Base-by-base conservation (phyloP, 2,888 invertebrate genomes). In the Yponomeuta cagnagella region DNA sequence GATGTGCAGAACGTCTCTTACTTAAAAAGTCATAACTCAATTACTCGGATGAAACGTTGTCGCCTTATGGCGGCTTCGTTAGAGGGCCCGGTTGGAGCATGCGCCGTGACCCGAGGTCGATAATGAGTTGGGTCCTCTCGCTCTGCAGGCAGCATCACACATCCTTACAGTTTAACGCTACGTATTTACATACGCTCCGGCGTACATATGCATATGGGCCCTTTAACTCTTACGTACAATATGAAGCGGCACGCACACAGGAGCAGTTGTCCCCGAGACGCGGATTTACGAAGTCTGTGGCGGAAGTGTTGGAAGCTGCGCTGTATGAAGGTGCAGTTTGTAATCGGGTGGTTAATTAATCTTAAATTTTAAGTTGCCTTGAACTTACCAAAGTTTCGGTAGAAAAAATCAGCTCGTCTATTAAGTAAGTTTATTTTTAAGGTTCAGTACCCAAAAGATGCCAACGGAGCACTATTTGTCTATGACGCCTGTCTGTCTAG, bases 81-180 rank as follows among this genome's bases (percentile, higher is more conserved):
- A 90, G 87, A 82, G 81, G 82, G 81, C 81, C 80, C 82, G 83
- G 80, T 87, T 82, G 86, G 91, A 88, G 93, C 93, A 93, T 92
- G 93, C 93, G 93, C 93, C 83, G 83, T 90, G 92, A 92, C 92
- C 93, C 81, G 83, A 90, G 93, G 93, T 93, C 93, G 93, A 93
- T 93, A 93, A 93, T 93, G 93, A 93, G 43, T 43, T 43, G 43
- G 90, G 86, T 86, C 89, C 88, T 89, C 91, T 88, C 89, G 81
- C 89, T 89, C 88, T 83, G 83, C 84, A 81, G 52, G 52, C 84
- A 86, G 84, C 90, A 89, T 90, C 90, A 90, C 92, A 92, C 92
- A 92, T 90, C 88, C 90, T 90, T 86, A 72, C 68, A 88, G 87
- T 87, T 89, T 90, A 90, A 87, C 90, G 84, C 86, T 83, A 86